Base-by-base conservation (phyloP, 2,113 vertebrate species). In the Cynoglossus semilaevis region DNA sequence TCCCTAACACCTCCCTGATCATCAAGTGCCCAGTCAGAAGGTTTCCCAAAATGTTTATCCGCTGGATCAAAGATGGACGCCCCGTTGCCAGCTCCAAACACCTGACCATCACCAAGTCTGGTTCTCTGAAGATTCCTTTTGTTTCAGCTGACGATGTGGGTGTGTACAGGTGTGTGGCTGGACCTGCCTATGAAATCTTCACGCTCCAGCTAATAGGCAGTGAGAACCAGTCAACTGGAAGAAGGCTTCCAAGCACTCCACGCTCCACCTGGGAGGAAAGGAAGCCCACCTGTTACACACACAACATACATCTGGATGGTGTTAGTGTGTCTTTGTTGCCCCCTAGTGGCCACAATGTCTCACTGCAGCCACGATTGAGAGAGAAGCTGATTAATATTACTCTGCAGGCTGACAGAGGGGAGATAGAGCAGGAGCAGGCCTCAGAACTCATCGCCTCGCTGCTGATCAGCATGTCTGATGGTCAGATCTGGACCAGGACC, bases 1-100 rank as follows among this genome's bases (percentile, higher is more conserved):
- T 95, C 13, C 94, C 94, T n/a, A 92, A 93, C 78, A 95, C 94
- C 0, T 94, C 94, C 0, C 86, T 96, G 55, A 81, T 96, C 0
- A 92, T 98, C 60, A 94, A 91, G 57, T 98, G 96, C 63, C 96
- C 95, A 0, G 91, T 96, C 22, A 79, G 90, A 11, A 75, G 86
- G 41, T 95, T 95, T 82, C 94, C 89, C 51, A 96, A 94, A 58
- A 72, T 87, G 1, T 89, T 87, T 16, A 92, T 97, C 70, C 88
- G n/a, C 3, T 98, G 96, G 96, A 90, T 93, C 80, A 96, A 96
- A 51, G 93, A 96, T 0, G 91, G 91, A 0, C 86, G 9, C 1
- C 79, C 41, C 15, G 69, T 97, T 13, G 62, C 85, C 14, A 90
- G 78, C 63, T 94, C 93, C 36, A 92, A 91, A 57, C 89, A 85